These are phyloP conservation scores for Elachura formosa DNA, from an alignment of 2,113 vertebrate genomes.

Conservation along the genomic window DNA sequence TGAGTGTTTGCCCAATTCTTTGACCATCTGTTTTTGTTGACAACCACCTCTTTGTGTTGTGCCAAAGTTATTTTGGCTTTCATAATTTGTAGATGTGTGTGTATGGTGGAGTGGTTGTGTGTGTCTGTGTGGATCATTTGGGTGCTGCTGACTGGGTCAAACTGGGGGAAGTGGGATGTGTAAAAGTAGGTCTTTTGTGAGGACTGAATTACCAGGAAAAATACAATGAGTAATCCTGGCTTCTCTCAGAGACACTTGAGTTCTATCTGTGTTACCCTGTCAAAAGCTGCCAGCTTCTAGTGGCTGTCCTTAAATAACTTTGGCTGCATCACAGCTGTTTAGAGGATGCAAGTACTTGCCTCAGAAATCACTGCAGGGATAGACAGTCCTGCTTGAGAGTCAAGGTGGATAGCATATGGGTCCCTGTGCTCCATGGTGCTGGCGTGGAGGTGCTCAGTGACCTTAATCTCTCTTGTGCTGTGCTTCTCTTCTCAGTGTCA, in stretches of 20 bases:
- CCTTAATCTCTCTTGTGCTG: neutral
- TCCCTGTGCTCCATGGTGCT: neutral
- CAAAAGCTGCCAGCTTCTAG: neutral
- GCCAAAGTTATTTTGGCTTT: slow-evolving; percentile 82
- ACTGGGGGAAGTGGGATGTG: neutral
- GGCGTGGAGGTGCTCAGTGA: neutral
- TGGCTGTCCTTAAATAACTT: neutral
- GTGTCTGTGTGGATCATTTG: neutral
- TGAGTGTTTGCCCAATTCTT: slow-evolving; percentile 81
- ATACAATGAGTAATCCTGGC: neutral
- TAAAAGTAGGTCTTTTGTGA: neutral
- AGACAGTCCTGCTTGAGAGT: neutral
- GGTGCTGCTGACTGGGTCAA: neutral
- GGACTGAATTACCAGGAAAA: neutral
- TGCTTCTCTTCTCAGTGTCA: neutral
- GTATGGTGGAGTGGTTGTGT: neutral
- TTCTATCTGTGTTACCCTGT: neutral
- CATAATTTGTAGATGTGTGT: slow-evolving; percentile 67
- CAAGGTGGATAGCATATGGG: neutral
- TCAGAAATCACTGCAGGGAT: neutral
- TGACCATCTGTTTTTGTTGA: slow-evolving; percentile 84
- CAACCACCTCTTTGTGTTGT: slow-evolving; percentile 76
- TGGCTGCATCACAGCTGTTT: neutral
- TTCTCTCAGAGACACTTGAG: neutral
- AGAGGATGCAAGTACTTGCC: neutral